These are phyloP conservation scores for Lysandra bellargus DNA, from an alignment of 2,888 invertebrate genomes.

Conservation along the genomic window DNA sequence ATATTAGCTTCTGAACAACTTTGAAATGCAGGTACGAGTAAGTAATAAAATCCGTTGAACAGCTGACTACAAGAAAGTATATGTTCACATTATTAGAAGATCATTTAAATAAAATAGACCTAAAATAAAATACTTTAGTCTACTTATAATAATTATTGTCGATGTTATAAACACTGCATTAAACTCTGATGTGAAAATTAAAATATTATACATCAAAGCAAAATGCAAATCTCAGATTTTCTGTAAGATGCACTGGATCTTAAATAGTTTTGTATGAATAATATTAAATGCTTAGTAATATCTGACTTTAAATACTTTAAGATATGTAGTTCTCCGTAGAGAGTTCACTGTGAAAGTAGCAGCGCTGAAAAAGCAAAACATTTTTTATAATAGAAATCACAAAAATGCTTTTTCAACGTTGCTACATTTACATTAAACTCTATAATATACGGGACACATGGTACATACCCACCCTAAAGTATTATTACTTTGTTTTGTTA, in stretches of 20 bases:
- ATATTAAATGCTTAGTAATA: too few relatives aligned
- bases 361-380: too few relatives aligned
- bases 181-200: conserved; percentile 10
- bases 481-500: too few relatives aligned
- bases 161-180: background rate
- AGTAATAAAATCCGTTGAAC: background rate
- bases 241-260: background rate
- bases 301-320: too few relatives aligned
- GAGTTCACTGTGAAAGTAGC: too few relatives aligned
- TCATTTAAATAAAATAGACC: background rate
- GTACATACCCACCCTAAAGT: too few relatives aligned
- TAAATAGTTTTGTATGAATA: background rate
- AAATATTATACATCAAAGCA: background rate
- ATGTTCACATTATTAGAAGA: background rate
- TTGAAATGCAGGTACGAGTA: background rate
- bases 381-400: too few relatives aligned
- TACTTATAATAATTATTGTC: background rate
- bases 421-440: too few relatives aligned
- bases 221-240: background rate
- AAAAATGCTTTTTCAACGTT: too few relatives aligned
- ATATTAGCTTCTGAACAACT: background rate
- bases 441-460: too few relatives aligned
- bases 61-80: background rate
- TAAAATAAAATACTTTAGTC: background rate
- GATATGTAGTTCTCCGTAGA: too few relatives aligned